Conservation (phyloP, 2,888 invertebrate species). For the Drosophila histrio region DNA sequence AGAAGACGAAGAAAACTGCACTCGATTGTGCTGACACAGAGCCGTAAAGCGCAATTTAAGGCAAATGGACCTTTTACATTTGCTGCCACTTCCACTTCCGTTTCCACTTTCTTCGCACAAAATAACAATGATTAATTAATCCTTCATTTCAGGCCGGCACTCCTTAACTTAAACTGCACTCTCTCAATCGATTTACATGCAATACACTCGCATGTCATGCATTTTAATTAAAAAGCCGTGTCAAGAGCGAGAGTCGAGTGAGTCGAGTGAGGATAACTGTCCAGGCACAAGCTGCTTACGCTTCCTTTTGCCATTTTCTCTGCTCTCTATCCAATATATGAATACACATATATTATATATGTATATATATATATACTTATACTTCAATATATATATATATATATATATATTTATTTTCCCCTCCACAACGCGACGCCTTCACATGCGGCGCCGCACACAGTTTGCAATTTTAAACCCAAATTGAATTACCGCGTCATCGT, state of each 20-base stretch:
- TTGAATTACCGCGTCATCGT: slow-evolving; percentile 61
- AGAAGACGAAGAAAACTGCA: slow-evolving; percentile 9
- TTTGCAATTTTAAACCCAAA: slow-evolving; percentile 73
- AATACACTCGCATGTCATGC: slow-evolving; percentile 55
- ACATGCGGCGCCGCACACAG: slow-evolving; percentile 42
- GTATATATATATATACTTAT: neutral
- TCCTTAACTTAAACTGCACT: slow-evolving; percentile 62
- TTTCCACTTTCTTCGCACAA: slow-evolving; percentile 15
- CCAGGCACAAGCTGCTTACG: slow-evolving; percentile 18
- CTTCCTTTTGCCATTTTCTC: neutral
- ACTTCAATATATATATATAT: slow-evolving; percentile 1
- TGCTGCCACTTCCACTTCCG: neutral
- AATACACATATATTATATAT: slow-evolving; percentile 7
- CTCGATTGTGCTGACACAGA: slow-evolving; percentile 22
- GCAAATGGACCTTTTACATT: slow-evolving; percentile 14
- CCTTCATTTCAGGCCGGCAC: slow-evolving; percentile 31
- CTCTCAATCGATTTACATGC: slow-evolving; percentile 68
- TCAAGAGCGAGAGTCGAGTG: slow-evolving; percentile 14
- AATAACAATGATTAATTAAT: slow-evolving; percentile 68
- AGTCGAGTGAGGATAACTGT: slow-evolving; percentile 5
- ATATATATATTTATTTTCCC: neutral
- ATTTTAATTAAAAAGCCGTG: slow-evolving; percentile 73
- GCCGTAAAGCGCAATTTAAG: slow-evolving; percentile 14
- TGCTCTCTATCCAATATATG: neutral
- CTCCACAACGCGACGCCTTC: slow-evolving; percentile 34